A percentile compares a stretch with the other conserved stretches of the same genome.
Conservation (phyloP, 1,140 invertebrate genomes). For the Ceratina calcarata region DNA sequence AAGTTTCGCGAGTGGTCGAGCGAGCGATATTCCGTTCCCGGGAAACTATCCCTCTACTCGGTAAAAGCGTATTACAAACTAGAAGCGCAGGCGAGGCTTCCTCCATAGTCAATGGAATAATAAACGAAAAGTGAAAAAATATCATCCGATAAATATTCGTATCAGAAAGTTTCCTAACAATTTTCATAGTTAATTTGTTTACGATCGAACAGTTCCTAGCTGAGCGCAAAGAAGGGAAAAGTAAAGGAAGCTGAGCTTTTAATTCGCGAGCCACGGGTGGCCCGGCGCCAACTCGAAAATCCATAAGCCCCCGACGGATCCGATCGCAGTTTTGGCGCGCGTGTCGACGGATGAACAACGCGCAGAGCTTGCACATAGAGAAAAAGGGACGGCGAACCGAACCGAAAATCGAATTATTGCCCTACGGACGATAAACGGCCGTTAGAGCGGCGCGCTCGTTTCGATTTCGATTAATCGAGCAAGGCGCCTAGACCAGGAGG, state of each 20-base stretch:
- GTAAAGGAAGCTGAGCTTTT: constrained; percentile 58
- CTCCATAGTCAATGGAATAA: too few relatives aligned
- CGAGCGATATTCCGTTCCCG: constrained; percentile 7
- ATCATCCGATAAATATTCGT: too few relatives aligned
- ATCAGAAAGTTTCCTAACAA: too few relatives aligned
- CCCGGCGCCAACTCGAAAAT: constrained; percentile 66
- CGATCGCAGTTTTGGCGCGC: constrained; percentile 53
- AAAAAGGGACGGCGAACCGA: constrained; percentile 40
- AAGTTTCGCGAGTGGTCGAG: neutral
- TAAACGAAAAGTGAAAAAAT: neutral
- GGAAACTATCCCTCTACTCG: neutral
- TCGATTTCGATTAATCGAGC: constrained; percentile 76
- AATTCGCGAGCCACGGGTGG: constrained; percentile 61
- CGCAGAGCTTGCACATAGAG: constrained; percentile 27
- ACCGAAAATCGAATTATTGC: constrained; percentile 75
- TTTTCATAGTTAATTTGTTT: too few relatives aligned
- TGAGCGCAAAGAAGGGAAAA: neutral
- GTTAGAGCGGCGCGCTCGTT: constrained; percentile 64
- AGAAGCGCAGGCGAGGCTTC: neutral
- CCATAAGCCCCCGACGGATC: constrained; percentile 62
- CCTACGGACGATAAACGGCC: constrained; percentile 72
- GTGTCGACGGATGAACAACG: constrained; percentile 52
- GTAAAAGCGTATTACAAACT: neutral
- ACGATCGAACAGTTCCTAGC: too few relatives aligned
- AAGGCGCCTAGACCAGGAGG: constrained; percentile 51